Evolutionary conservation across 2,888 invertebrate species (phyloP), one percentile per base, ranked within the genome.

Genomic region (Tachina lurida): DNA sequence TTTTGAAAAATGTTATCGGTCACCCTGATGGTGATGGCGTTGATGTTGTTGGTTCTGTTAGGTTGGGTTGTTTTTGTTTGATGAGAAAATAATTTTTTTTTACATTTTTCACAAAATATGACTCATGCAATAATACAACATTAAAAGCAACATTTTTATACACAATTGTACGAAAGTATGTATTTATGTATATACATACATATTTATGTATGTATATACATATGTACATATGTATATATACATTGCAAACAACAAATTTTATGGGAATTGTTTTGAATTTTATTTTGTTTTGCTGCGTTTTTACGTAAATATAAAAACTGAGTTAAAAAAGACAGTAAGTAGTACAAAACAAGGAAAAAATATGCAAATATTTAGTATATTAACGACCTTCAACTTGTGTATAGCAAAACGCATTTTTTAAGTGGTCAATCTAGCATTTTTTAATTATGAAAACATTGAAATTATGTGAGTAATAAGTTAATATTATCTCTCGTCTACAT

Each of bases 341-440:
- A 15, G 15, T 77, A 73, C 56, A 77, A 58, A 71, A 71, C 17
- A 49, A 39, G 39, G 45, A 52, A 45, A 49, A 47, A 49, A 8
- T 10, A 22, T 22, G 22, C 22, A 58, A 22, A 58, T 22, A 22
- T 31, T 3, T 22, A 22, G 39, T 60, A 60, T 68, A 74, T 71
- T 78, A 71, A 78, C 78, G 85, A 82, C 85, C 85, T 85, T 85
- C 85, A 85, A 85, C 85, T 85, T 82, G 82, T 75, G 70, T 67
- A 74, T 77, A 70, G 68, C 62, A 47, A 84, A 78, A 56, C 31
- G 68, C 41, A 60, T 54, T 47, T 70, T 75, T 70, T 68, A 60
- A 54, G 15, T 62, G 45, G 80, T 15, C 60, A 56, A 56, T 47
- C 31, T 31, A 31, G 5, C 31, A 63, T 19, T 47, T 70, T 43